Base-by-base conservation (phyloP, 2,888 invertebrate genomes). In the Polia nebulosa region DNA sequence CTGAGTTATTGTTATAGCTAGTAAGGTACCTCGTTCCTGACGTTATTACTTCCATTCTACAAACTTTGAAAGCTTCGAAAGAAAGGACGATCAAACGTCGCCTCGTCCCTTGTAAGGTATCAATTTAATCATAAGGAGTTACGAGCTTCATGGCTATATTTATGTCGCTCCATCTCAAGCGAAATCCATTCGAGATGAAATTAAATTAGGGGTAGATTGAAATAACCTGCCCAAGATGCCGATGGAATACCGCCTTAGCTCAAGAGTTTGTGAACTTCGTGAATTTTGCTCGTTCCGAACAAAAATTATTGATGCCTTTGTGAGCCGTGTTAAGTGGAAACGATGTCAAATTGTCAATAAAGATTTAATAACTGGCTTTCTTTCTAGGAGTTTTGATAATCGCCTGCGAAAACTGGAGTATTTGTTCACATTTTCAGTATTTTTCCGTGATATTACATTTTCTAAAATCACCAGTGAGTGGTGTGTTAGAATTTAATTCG, bases 201-300 rank as follows among this genome's bases (percentile, higher is more conserved):
- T 86, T 86, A 87, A 87, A 87, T 87, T 86, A 85, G 76, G 82
- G 80, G 81, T 68, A 84, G 87, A 89, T 89, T 89, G 87, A 89
- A 89, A 88, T 87, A 85, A 86, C 83, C 84, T 83, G 82, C 78
- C 82, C 82, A 80, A 82, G 76, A 81, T 80, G 78, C 80, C 80
- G 81, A 80, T 80, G 82, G 82, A 83, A 85, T 83, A 86, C 82
- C 78, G 81, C 74, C 79, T 74, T 73, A 81, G 82, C 81, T 81
- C 79, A 71, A 68, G 73, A 77, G 73, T 74, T 79, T 80, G 41
- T 56, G 53, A 83, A 74, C 58, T 80, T 80, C 67, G 64, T 32
- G 66, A 77, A 80, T 76, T 80, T 81, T 70, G 56, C 29, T 67
- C 56, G 49, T 62, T 83, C 63, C 29, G 52, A 56, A 58, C 73